Evolutionary conservation across 1,140 invertebrate genomes (phyloP).

Genomic region (Pachypsylla venusta): DNA sequence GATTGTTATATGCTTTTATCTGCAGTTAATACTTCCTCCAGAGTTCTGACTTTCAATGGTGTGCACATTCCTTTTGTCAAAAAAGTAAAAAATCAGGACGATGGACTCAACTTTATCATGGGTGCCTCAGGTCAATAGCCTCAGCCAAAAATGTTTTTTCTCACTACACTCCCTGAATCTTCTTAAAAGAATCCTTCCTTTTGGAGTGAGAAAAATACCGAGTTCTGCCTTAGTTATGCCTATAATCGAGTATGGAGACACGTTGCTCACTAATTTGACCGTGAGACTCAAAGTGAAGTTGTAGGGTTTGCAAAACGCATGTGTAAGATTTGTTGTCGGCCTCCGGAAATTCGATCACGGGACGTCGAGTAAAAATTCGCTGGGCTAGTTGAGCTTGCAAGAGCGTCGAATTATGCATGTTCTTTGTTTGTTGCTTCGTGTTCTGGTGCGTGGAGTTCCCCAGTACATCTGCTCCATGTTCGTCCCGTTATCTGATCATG

Average conservation of each 20-base stretch:
- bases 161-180: background rate
- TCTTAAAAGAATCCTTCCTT: background rate
- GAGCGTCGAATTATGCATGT: background rate
- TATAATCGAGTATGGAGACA: background rate
- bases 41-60: background rate
- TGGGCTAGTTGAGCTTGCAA: background rate
- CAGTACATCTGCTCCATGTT: background rate
- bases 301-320: background rate
- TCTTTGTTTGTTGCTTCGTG: background rate
- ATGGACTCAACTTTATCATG: background rate
- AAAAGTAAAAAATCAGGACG: background rate
- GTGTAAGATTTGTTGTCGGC: background rate
- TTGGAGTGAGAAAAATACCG: background rate
- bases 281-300: background rate
- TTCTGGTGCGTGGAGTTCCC: background rate
- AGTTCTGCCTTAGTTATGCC: background rate
- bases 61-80: background rate
- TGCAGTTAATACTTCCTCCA: background rate
- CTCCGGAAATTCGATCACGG: background rate
- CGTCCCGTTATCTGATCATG: background rate
- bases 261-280: background rate
- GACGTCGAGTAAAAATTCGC: background rate
- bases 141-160: background rate
- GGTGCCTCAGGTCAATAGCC: background rate
- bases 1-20: background rate